Base-by-base conservation (phyloP, 2,888 invertebrate species). In the Bruchidius siliquastri region DNA sequence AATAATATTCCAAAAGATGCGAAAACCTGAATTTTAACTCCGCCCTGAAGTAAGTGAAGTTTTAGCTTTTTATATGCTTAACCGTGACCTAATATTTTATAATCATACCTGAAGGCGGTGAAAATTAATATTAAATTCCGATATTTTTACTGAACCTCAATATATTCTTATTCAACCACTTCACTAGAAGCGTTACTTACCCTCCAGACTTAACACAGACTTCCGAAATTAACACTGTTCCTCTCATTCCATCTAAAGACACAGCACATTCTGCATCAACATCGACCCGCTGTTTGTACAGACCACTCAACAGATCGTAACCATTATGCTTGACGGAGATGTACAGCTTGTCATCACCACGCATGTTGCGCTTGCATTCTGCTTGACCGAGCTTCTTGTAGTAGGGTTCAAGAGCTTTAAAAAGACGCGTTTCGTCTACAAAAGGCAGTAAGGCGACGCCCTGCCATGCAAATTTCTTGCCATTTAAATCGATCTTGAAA, bases 391-490 rank as follows among this genome's bases (percentile, higher is more conserved):
- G 87, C 73, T 91, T 88, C 0, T 89, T 88, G 82, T 99, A 97
- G 79, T 93, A 95, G 0, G 93, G 91, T 80, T 91, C 90, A 67
- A 99, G 86, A 0, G 98, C 96, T 81, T 92, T 92, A 84, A 95
- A 94, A 72, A 98, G 89, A 75, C 99, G 88, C 74, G 89, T 90
- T 87, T 99, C 99, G 80, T 99, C 98, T 0, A 99, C 99, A 87
- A 99, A 99, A 6, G 99, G 99, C 76, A 99, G 88, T 68, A 99
- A 87, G 0, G 99, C 99, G 0, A 99, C 99, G 69, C 99, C 99
- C 88, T 99, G 98, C 99, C 99, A 99, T 71, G 99, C 99, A 88
- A 95, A 99, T 87, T 98, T 99, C 88, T 99, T 99, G 49, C 99
- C 99, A 88, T 99, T 99, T 78, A 99, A 88, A 88, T 99, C 98